Conservation (phyloP, 2,113 vertebrate genomes). For the Toxotes jaculatrix region DNA sequence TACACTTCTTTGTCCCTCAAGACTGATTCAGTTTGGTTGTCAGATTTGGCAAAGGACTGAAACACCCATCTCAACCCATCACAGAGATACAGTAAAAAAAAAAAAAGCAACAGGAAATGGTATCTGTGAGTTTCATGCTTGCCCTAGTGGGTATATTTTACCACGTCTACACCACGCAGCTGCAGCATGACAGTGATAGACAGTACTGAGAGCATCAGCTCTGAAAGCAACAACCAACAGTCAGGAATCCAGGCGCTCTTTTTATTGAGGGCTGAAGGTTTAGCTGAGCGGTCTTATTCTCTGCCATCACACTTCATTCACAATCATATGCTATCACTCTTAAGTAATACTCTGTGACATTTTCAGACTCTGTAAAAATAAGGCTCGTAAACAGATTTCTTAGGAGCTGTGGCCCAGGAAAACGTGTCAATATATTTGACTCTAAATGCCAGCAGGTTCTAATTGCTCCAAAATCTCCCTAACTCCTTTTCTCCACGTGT, state of each 20-base stretch:
- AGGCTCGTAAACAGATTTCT: constrained; percentile 28
- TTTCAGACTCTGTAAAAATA: constrained; percentile 21
- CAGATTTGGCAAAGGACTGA: too few species aligned
- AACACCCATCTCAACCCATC: too few species aligned
- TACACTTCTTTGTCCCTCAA: too few species aligned
- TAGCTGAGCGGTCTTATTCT: not conserved
- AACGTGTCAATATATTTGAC: constrained; percentile 12
- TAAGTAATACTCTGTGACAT: constrained; percentile 29
- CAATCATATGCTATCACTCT: not conserved
- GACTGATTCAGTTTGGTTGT: too few species aligned
- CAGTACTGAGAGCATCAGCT: constrained; percentile 4
- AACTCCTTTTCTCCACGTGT: not conserved
- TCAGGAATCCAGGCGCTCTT: not conserved
- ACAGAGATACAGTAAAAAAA: too few species aligned
- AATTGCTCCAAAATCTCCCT: not conserved
- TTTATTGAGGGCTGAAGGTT: not conserved
- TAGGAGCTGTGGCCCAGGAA: not conserved
- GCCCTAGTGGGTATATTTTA: not conserved
- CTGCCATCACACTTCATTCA: not conserved
- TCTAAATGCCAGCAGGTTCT: constrained; percentile 45
- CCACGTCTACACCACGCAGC: not conserved
- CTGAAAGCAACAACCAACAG: not conserved
- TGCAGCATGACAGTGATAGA: not conserved
- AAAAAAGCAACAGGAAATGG: too few species aligned
- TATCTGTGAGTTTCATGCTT: not conserved